Evolutionary conservation across 1,140 invertebrate genomes (phyloP), one percentile per base, ranked within the genome.

Genomic region (Tribolium castaneum): DNA sequence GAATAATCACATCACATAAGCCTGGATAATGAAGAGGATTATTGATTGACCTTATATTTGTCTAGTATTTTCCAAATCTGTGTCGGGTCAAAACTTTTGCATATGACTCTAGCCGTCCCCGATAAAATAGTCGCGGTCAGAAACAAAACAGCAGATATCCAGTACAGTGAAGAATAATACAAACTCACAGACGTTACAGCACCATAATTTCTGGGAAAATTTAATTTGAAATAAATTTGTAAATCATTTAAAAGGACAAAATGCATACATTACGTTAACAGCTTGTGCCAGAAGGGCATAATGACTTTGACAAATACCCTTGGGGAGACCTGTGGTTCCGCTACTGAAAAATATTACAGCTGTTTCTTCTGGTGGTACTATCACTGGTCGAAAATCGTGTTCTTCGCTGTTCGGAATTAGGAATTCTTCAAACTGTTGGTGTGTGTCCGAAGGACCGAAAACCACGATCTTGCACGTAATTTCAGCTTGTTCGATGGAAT

Each of bases 41-140:
- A 30, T 30, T 30, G 25, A 45, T 45, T 45, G 14, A 87, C 87
- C 83, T 86, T 87, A 75, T 87, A 87, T 79, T 87, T 88, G 80
- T 87, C 82, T 50, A 89, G 86, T 1, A 83, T 77, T 76, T 82
- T 35, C 75, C 88, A 82, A 70, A 85, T 84, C 6, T 83, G 50
- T 7, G 81, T 79, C 70, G 87, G 84, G n/a, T 86, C 80, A 54
- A 87, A 88, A 74, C 76, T 83, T 25, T 80, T 19, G n/a, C 85
- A 66, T 50, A 85, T 83, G 3, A 88, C 82, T 5, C 84, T 74
- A 25, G 82, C 82, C 59, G 66, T 79, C 7, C 86, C 85, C 9
- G 72, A 14, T 1, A 84, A 14, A 0, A 86, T 75, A 25, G 81
- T 39, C 19, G 80, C 80, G 4, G 83, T 72, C 6, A 83, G 78